Conservation (phyloP, 2,888 invertebrate genomes). For the Antheraea yamamai region DNA sequence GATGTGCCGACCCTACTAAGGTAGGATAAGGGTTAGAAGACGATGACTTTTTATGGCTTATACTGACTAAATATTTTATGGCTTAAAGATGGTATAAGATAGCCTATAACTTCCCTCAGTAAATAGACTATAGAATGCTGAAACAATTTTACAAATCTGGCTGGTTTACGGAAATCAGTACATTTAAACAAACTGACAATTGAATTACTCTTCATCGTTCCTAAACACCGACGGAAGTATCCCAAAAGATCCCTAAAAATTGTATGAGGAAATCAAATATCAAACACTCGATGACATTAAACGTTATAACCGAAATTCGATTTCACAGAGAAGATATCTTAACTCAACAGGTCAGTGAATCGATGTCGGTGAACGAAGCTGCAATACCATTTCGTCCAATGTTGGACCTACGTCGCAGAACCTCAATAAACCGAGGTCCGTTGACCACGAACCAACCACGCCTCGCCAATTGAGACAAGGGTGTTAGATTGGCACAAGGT, state of each 20-base stretch:
- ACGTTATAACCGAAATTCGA: background rate
- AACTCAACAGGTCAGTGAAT: constrained; percentile 42
- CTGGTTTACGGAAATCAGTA: background rate
- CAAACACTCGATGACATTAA: background rate
- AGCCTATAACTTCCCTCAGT: background rate
- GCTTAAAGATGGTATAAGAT: background rate
- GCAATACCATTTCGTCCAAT: constrained; percentile 32
- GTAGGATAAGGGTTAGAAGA: no score
- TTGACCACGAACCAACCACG: constrained; percentile 44
- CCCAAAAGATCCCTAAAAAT: background rate
- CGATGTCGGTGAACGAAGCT: constrained; percentile 21
- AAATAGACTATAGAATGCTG: background rate
- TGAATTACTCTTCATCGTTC: background rate
- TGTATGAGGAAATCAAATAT: background rate
- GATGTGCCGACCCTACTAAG: no score
- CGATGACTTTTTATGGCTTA: no score
- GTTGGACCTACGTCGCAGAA: constrained; percentile 30
- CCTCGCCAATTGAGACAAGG: constrained; percentile 43
- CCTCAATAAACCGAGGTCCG: constrained; percentile 37
- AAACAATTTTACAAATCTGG: background rate
- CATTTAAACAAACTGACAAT: background rate
- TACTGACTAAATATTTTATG: no score
- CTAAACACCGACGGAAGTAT: background rate
- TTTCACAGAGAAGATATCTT: background rate
- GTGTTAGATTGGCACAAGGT: constrained; percentile 33